Base-by-base conservation (phyloP, 2,113 vertebrate species). In the Sterrhoptilus dennistouni region DNA sequence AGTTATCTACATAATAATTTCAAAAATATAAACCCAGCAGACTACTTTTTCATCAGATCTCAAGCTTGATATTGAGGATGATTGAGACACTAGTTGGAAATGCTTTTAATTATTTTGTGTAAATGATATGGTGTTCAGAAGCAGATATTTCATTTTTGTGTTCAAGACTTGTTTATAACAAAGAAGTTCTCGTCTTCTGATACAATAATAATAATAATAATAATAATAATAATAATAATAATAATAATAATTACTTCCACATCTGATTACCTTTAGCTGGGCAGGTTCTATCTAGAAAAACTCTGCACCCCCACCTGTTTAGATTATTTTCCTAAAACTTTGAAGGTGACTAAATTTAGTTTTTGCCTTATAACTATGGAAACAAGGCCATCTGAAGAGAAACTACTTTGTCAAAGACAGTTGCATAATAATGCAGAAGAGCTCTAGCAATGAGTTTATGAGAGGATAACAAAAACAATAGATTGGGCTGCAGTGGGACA, bases 231-330 rank as follows among this genome's bases (percentile, higher is more conserved):
- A 17, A n/a, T 38, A 38, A 38, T 38, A 38, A 38, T 38, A 81
- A 45, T 29, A 31, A 40, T 25, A 3, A 50, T 47, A 19, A 60
- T 50, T 42, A 61, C 47, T 75, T 86, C 56, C 42, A 57, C 9
- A 66, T 15, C 23, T 42, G 31, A 57, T 66, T 22, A 44, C 8
- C 25, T 60, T 69, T 23, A n/a, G 6, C 57, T 18, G 9, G 2
- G 6, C 8, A 35, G 20, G 15, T 56, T 79, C 15, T 52, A 8
- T 56, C 78, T 65, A 42, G 24, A 83, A 75, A 83, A 80, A 8
- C 5, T 69, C 9, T 50, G 4, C 14, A 47, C 1, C 5, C 2
- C 1, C 1, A 38, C 23, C 6, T 52, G 20, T 61, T 89, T 25
- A 63, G 40, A 38, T 57, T 75, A 50, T 56, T 77, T 90, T 69